Evolutionary conservation across 1,140 invertebrate species (phyloP).

Genomic region (Conopomorpha cramerella): DNA sequence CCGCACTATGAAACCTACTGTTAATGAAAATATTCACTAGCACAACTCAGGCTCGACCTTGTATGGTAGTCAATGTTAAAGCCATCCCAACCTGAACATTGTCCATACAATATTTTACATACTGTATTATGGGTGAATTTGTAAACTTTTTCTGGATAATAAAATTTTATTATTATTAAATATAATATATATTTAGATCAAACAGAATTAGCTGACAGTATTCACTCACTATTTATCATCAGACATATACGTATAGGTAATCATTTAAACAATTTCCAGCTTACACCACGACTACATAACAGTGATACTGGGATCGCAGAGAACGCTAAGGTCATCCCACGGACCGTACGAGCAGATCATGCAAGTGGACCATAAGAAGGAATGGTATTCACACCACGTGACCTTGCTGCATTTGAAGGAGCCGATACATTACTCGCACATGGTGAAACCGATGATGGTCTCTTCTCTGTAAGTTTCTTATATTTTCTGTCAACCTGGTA

Average conservation of each 20-base stretch:
- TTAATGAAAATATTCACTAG: too few species aligned
- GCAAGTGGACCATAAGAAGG: conserved; percentile 57
- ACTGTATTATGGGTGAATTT: too few species aligned
- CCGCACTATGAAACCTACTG: too few species aligned
- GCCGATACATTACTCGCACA: conserved; percentile 59
- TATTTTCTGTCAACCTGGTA: too few species aligned
- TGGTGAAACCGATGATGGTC: conserved; percentile 66
- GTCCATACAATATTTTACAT: background rate
- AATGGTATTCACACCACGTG: conserved; percentile 58
- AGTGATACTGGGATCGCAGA: conserved; percentile 68
- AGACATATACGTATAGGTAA: too few species aligned
- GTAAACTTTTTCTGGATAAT: too few species aligned
- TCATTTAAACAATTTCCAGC: conserved; percentile 54
- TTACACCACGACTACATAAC: conserved; percentile 63
- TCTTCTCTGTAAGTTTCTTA: conserved; percentile 40
- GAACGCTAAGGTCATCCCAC: conserved; percentile 55
- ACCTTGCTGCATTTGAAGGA: conserved; percentile 64
- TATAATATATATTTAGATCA: background rate
- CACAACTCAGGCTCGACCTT: too few species aligned
- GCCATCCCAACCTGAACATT: too few species aligned
- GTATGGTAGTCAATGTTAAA: too few species aligned
- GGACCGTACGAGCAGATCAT: conserved; percentile 72
- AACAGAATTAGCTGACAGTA: too few species aligned
- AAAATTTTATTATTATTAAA: background rate
- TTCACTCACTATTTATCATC: too few species aligned